Conservation (phyloP, 2,113 vertebrate species). For the Scomber colias region DNA sequence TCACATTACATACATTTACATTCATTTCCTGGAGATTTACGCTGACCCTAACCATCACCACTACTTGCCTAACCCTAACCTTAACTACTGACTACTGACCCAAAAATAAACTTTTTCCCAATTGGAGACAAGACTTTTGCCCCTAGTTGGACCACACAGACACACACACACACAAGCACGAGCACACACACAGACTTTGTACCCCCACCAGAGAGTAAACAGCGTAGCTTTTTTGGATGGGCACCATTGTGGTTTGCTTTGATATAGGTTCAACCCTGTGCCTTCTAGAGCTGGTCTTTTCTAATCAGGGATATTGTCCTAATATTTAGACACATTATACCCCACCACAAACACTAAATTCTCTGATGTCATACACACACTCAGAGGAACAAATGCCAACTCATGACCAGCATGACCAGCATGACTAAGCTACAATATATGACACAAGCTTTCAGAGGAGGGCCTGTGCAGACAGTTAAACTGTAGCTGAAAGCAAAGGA, state of each 20-base stretch:
- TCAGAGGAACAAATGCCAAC: constrained; percentile 29
- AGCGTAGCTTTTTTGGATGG: constrained; percentile 50
- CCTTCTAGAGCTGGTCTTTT: constrained; percentile 11
- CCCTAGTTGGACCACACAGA: neutral
- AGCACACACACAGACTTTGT: constrained; percentile 75
- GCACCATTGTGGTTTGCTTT: constrained; percentile 24
- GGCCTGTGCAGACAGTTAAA: constrained; percentile 14
- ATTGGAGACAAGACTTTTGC: too few species aligned
- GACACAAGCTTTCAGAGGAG: constrained; percentile 40
- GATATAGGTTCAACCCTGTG: neutral
- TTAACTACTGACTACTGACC: too few species aligned
- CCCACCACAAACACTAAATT: neutral
- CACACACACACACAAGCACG: constrained; percentile 11
- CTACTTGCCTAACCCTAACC: too few species aligned
- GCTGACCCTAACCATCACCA: too few species aligned
- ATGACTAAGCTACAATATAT: constrained; percentile 53
- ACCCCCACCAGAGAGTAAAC: constrained; percentile 70
- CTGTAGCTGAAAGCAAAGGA: constrained; percentile 38
- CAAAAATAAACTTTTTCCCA: too few species aligned
- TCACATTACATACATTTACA: too few species aligned
- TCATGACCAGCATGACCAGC: constrained; percentile 74
- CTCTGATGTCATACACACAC: neutral
- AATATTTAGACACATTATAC: constrained; percentile 12
- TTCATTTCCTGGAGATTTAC: too few species aligned
- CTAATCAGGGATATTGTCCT: neutral